A percentile compares a stretch with the other conserved stretches of the same genome.
Conservation (phyloP, 2,113 vertebrate genomes). For the Crotophaga sulcirostris region DNA sequence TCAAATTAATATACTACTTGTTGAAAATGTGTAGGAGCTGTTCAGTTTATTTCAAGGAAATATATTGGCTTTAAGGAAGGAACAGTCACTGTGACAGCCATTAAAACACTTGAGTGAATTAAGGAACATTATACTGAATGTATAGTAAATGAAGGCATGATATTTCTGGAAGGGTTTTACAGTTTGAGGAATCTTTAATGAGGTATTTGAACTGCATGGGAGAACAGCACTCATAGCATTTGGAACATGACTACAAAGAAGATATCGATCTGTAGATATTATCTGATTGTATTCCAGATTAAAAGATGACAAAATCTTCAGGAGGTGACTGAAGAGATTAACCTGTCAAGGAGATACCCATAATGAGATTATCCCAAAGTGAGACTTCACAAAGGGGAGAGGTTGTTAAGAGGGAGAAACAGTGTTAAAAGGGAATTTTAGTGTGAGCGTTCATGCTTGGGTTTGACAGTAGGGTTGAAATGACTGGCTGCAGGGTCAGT, state of each 20-base stretch:
- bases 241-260: constrained; percentile 45
- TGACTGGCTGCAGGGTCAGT: neutral
- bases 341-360: constrained; percentile 25
- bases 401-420: neutral
- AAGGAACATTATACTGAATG: constrained; percentile 19
- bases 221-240: constrained; percentile 32
- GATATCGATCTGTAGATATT: constrained; percentile 46
- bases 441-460: rapidly evolving
- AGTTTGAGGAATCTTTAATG: constrained; percentile 61
- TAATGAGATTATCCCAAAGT: constrained; percentile 31
- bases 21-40: constrained; percentile 52
- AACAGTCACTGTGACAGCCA: constrained; percentile 48
- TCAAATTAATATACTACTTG: constrained; percentile 55
- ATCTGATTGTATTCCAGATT: constrained; percentile 61
- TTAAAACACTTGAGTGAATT: constrained; percentile 55
- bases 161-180: constrained; percentile 57
- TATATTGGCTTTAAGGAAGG: constrained; percentile 45
- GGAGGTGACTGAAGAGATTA: constrained; percentile 44
- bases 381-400: constrained; percentile 6
- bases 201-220: constrained; percentile 45
- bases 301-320: constrained; percentile 55
- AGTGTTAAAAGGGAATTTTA: neutral
- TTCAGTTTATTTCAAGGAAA: constrained; percentile 60
- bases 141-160: constrained; percentile 23
- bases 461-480: neutral